Percentiles rank a stretch among this genome's conserved stretches.
Evolutionary conservation across 2,113 vertebrate genomes (phyloP).

Genomic region (Anarhynchus alexandrinus): DNA sequence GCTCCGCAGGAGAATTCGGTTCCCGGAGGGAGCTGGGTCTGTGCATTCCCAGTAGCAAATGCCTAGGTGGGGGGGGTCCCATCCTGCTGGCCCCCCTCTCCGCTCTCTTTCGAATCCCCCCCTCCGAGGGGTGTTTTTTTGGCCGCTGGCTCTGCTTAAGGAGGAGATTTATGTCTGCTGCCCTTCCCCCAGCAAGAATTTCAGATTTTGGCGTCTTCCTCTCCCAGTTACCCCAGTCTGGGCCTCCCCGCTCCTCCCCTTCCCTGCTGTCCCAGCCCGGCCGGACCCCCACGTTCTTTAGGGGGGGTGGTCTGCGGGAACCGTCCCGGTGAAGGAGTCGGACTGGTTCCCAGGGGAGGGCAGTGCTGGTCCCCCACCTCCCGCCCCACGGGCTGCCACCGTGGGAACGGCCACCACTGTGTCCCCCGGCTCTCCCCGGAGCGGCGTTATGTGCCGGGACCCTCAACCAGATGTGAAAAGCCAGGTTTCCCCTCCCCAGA

Average conservation of each 20-base stretch:
- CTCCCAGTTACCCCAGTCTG: slow-evolving; percentile 3
- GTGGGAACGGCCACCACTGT: neutral
- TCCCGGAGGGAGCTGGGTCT: neutral
- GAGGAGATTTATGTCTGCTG: neutral
- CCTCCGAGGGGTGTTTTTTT: neutral
- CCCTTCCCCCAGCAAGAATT: slow-evolving; percentile 43
- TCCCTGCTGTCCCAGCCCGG: neutral
- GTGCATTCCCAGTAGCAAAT: neutral
- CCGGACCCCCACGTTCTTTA: rapidly evolving
- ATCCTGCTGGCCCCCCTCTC: neutral
- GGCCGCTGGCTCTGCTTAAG: neutral
- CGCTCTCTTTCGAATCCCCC: neutral
- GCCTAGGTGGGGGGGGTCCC: neutral
- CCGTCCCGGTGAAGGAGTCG: neutral
- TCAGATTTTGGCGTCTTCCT: neutral
- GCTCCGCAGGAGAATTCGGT: neutral
- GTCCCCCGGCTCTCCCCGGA: neutral
- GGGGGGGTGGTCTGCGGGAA: neutral
- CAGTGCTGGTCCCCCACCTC: neutral
- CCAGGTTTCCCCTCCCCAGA: neutral
- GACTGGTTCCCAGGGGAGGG: neutral
- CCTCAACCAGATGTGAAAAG: neutral
- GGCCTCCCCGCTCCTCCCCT: slow-evolving; percentile 32
- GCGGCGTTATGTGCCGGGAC: neutral
- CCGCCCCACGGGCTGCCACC: neutral